Evolutionary conservation across 2,888 invertebrate species (phyloP).

Genomic region (Arenicola marina): DNA sequence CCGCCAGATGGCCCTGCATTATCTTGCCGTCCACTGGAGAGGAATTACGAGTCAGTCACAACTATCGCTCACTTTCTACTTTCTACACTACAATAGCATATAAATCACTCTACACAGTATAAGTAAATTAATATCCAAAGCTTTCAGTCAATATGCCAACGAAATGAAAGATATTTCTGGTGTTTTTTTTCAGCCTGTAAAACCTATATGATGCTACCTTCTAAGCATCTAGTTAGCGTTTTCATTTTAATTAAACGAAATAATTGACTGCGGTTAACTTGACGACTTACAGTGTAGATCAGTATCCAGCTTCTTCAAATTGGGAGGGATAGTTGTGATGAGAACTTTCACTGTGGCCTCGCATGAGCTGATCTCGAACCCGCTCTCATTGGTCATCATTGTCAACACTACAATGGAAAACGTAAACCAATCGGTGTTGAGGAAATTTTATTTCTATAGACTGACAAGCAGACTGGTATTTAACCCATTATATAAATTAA

Average conservation of each 20-base stretch:
- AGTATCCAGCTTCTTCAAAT: slow-evolving; percentile 88
- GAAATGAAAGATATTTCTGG: too few relatives aligned
- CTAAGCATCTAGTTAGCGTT: too few relatives aligned
- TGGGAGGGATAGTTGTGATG: slow-evolving; percentile 92
- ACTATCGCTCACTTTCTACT: background rate
- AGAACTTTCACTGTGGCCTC: slow-evolving; percentile 87
- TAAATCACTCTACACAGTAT: background rate
- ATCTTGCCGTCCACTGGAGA: slow-evolving; percentile 69
- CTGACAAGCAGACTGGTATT: too few relatives aligned
- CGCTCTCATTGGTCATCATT: slow-evolving; percentile 70
- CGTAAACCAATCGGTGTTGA: too few relatives aligned
- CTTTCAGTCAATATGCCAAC: too few relatives aligned
- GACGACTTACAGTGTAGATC: slow-evolving; percentile 70
- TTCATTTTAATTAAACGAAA: background rate
- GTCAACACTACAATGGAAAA: slow-evolving; percentile 62
- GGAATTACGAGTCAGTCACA: too few relatives aligned
- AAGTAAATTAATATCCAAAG: background rate
- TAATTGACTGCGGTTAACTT: too few relatives aligned
- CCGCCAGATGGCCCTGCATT: slow-evolving; percentile 87
- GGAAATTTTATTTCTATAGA: too few relatives aligned
- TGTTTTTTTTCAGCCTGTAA: too few relatives aligned
- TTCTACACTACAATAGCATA: background rate
- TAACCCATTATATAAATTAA: too few relatives aligned
- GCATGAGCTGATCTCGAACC: slow-evolving; percentile 85
- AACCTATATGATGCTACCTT: too few relatives aligned